Evolutionary conservation across 2,113 vertebrate species (phyloP).

Genomic region (Ammodytes marinus): DNA sequence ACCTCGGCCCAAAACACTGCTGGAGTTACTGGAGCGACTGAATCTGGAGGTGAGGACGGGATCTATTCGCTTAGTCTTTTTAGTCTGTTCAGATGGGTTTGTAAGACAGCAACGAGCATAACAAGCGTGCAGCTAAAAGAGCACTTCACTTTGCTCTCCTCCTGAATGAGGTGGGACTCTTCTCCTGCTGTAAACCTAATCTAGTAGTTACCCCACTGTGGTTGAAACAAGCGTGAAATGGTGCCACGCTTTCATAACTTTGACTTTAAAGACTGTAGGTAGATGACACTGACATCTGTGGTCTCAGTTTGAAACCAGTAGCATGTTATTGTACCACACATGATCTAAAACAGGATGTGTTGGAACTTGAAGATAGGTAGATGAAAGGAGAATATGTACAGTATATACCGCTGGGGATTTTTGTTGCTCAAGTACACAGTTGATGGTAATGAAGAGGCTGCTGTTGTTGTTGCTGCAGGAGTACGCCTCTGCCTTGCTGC

Average conservation of each 20-base stretch:
- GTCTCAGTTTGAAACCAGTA: background rate
- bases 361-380: background rate
- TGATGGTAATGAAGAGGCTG: background rate
- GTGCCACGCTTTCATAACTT: background rate
- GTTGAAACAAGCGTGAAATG: background rate
- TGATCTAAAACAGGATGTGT: background rate
- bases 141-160: background rate
- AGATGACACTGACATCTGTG: background rate
- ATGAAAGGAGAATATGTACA: background rate
- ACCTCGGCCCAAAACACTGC: constrained; percentile 88
- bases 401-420: background rate
- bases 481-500: constrained; percentile 90
- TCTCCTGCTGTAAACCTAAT: background rate
- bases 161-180: background rate
- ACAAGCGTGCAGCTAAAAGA: background rate
- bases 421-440: background rate
- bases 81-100: background rate
- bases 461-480: constrained; percentile 82
- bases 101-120: background rate
- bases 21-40: constrained; percentile 91
- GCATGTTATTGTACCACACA: background rate
- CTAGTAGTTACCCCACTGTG: background rate
- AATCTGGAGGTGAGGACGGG: constrained; percentile 88
- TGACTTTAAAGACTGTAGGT: background rate
- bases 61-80: background rate